These are phyloP conservation scores for Sylvilagus bachmani DNA, from an alignment of 2,113 vertebrate genomes.

Conservation along the genomic window DNA sequence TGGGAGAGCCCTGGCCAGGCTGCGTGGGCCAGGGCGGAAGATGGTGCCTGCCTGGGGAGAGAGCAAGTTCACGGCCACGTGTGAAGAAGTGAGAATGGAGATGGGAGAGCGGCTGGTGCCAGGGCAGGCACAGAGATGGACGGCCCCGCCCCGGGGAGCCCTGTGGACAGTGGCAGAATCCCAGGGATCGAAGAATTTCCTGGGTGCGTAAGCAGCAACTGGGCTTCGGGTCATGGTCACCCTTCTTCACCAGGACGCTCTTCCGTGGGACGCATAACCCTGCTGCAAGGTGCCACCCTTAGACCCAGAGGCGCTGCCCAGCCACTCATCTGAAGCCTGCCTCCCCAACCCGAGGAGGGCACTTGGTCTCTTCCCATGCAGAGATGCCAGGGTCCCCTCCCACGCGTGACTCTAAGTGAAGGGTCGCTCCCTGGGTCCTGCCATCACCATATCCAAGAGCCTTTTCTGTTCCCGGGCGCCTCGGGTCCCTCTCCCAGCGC, in stretches of 20 bases:
- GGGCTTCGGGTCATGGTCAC: accelerated
- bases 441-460: accelerated
- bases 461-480: no score
- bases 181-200: accelerated
- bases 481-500: background rate
- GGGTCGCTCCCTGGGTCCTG: background rate
- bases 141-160: accelerated
- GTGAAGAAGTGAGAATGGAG: background rate
- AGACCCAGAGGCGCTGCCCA: background rate
- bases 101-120: accelerated
- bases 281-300: accelerated
- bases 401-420: no score
- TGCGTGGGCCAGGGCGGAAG: background rate
- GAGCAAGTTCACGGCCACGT: accelerated
- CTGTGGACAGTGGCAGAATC: accelerated
- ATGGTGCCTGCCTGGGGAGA: background rate
- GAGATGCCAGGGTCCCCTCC: no score
- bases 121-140: background rate
- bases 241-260: background rate
- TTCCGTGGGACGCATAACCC: accelerated
- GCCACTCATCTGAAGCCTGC: background rate
- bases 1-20: background rate
- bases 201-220: background rate
- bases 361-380: accelerated
- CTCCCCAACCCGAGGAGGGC: background rate